A percentile compares a stretch with the other conserved stretches of the same genome.
Conservation (phyloP, 2,888 invertebrate species). For the Dasysyrphus albostriatus region DNA sequence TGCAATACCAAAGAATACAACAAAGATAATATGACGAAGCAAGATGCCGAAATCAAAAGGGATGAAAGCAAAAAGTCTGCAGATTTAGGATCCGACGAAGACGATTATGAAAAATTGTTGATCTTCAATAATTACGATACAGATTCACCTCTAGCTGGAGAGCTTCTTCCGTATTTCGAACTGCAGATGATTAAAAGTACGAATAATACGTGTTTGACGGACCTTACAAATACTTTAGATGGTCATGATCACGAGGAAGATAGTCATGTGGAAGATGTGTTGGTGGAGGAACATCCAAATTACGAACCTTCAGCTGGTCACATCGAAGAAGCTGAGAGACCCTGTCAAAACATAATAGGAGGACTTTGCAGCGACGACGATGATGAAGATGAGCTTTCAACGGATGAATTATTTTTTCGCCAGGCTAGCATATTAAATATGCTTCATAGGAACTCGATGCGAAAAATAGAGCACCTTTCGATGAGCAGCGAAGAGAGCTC, state of each 20-base stretch:
- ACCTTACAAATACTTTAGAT: conserved; percentile 76
- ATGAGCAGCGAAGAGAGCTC: conserved; percentile 80
- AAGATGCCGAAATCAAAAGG: conserved; percentile 43
- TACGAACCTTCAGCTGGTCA: conserved; percentile 57
- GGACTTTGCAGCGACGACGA: conserved; percentile 81
- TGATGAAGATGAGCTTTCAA: conserved; percentile 80
- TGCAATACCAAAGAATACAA: conserved; percentile 70
- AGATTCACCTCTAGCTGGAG: conserved; percentile 81
- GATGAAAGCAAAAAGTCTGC: conserved; percentile 77
- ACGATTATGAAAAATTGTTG: conserved; percentile 83
- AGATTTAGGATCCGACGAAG: conserved; percentile 81
- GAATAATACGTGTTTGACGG: conserved; percentile 80
- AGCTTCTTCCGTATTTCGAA: conserved; percentile 83
- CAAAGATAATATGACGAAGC: conserved; percentile 34
- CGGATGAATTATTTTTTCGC: conserved; percentile 82
- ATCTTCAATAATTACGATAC: conserved; percentile 81
- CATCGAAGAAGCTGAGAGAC: conserved; percentile 23
- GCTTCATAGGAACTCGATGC: conserved; percentile 82
- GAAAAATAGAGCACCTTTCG: conserved; percentile 79
- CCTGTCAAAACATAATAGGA: conserved; percentile 47
- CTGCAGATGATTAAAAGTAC: conserved; percentile 82
- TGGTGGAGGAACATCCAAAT: conserved; percentile 65
- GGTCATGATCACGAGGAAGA: conserved; percentile 65
- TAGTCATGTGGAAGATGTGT: conserved; percentile 77
- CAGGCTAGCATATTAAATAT: conserved; percentile 82